A percentile compares a stretch with the other conserved stretches of the same genome.
phyloP scores from a whole-genome alignment of 2,113 vertebrate genomes.

The Sorex araneus region DNA sequence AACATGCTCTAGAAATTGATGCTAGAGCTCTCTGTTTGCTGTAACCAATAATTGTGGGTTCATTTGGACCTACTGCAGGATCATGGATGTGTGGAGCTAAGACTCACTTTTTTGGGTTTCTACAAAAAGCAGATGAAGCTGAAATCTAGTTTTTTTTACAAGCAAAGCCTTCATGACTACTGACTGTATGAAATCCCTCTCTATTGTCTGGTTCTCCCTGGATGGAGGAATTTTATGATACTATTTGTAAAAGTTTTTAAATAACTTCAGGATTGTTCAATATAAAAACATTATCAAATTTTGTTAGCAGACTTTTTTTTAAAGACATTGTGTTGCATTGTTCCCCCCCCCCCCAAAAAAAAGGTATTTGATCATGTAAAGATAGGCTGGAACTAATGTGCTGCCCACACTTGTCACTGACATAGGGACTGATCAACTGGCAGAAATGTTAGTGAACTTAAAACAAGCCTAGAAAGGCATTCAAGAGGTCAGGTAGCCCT shows the following conservation, averaged over 20 bases:
- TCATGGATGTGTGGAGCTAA: neutral
- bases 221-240: conserved; percentile 53
- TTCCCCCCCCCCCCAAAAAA: neutral
- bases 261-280: conserved; percentile 61
- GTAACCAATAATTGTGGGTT: neutral
- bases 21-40: neutral
- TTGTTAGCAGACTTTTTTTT: conserved; percentile 47
- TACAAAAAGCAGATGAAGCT: conserved; percentile 39
- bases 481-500: conserved; percentile 8
- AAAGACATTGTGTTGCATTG: conserved; percentile 51
- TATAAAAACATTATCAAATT: conserved; percentile 69
- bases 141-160: conserved; percentile 36
- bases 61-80: neutral
- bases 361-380: conserved; percentile 64
- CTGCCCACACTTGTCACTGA: neutral
- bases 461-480: conserved; percentile 70
- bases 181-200: neutral
- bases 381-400: neutral
- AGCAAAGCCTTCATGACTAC: conserved; percentile 62
- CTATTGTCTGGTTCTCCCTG: neutral
- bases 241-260: conserved; percentile 9
- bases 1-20: neutral
- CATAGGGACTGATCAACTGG: conserved; percentile 34
- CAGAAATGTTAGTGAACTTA: conserved; percentile 53
- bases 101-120: neutral